phyloP scores from a whole-genome alignment of 2,888 invertebrate genomes.

The Lacanobia wlatinum region DNA sequence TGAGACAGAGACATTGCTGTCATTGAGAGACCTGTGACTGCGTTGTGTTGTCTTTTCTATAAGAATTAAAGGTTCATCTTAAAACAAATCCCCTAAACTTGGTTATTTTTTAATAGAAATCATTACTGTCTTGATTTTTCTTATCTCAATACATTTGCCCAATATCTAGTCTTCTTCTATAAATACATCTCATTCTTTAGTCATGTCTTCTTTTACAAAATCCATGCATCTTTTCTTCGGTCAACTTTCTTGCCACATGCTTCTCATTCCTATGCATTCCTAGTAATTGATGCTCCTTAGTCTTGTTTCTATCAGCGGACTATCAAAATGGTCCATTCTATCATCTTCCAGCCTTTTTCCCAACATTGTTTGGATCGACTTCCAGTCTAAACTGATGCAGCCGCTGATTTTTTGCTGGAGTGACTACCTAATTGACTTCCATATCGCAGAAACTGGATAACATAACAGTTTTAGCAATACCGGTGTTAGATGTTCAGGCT shows the following conservation, averaged over 20 bases:
- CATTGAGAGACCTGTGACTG: not conserved
- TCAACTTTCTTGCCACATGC: not conserved
- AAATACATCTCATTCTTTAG: not conserved
- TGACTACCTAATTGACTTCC: no score
- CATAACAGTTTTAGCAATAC: no score
- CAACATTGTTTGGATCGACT: no score
- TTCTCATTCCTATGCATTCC: not conserved
- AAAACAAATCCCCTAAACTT: no score
- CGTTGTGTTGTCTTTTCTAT: not conserved
- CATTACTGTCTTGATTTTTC: no score
- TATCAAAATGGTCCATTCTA: not conserved
- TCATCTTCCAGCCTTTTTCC: not conserved
- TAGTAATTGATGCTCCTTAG: not conserved
- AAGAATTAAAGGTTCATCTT: not conserved
- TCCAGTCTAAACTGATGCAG: no score
- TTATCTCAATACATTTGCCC: not conserved
- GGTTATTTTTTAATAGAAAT: not conserved
- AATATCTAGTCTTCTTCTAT: not conserved
- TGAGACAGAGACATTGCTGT: not conserved
- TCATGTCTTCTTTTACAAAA: not conserved
- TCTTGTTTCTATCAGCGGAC: not conserved
- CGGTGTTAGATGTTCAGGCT: no score
- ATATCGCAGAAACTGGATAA: no score
- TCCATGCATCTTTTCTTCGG: not conserved
- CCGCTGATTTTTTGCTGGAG: no score